Conservation (phyloP, 2,797 vertebrate genomes). For the Aphelocoma californica region DNA sequence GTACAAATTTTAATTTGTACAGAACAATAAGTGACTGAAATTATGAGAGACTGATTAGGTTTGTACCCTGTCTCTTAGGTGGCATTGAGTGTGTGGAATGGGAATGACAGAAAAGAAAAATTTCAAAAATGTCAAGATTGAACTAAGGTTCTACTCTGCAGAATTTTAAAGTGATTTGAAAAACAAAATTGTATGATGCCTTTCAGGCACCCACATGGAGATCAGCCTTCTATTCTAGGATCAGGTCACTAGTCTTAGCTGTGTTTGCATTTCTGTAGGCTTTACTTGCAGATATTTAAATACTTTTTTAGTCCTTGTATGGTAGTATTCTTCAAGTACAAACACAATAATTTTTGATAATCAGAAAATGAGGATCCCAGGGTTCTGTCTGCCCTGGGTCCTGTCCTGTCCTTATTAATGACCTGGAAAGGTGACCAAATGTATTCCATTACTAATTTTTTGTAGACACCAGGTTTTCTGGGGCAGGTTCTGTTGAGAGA, state of each 20-base stretch:
- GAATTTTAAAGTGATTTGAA: neutral
- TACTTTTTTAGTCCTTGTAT: neutral
- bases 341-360: neutral
- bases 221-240: neutral
- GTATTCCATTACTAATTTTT: neutral
- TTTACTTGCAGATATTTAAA: neutral
- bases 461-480: neutral
- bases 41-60: neutral
- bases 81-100: neutral
- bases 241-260: neutral
- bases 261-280: neutral
- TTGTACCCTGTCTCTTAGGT: neutral
- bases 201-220: neutral
- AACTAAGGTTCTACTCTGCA: neutral
- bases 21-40: neutral
- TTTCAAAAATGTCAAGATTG: neutral
- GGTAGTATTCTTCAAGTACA: neutral
- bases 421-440: fast-evolving
- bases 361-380: neutral
- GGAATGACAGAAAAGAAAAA: neutral
- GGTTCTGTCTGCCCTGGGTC: neutral
- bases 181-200: neutral
- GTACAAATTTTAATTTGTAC: neutral
- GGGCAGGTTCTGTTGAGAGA: fast-evolving
- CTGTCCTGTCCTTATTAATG: neutral